Percentiles rank a stretch among this genome's conserved stretches.
These are phyloP conservation scores for Chromobotia macracanthus DNA, from an alignment of 2,797 vertebrate species.

Conservation along the genomic window DNA sequence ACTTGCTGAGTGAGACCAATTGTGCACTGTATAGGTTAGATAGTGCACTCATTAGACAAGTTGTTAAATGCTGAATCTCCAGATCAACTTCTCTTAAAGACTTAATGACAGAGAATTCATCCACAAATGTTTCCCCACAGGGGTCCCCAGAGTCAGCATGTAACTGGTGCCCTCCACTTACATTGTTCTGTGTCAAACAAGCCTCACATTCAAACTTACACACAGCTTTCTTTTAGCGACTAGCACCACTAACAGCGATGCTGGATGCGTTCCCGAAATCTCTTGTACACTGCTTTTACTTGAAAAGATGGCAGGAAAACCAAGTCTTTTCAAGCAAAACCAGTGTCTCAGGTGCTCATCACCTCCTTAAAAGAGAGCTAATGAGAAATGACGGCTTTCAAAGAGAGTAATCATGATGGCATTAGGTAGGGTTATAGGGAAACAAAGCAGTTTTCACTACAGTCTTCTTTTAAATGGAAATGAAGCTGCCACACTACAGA, in stretches of 20 bases:
- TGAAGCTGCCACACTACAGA: conserved; percentile 71
- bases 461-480: conserved; percentile 79
- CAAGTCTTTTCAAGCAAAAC: conserved; percentile 63
- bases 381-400: conserved; percentile 81
- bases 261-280: conserved; percentile 36
- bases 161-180: conserved; percentile 32
- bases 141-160: conserved; percentile 43
- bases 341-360: conserved; percentile 71
- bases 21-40: conserved; percentile 12
- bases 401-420: conserved; percentile 79
- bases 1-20: conserved; percentile 36
- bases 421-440: conserved; percentile 75
- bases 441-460: conserved; percentile 74
- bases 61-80: conserved; percentile 1
- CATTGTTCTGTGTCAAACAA: conserved; percentile 53
- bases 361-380: conserved; percentile 67
- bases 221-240: conserved; percentile 23
- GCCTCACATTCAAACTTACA: conserved; percentile 44
- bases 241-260: conserved; percentile 23
- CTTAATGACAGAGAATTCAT: conserved; percentile 18
- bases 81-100: conserved; percentile 18
- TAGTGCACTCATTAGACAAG: conserved; percentile 12
- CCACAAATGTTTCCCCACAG: conserved; percentile 44
- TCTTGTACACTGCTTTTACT: conserved; percentile 37
- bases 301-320: conserved; percentile 42